These are phyloP conservation scores for Drosophila leontia DNA, from an alignment of 1,140 invertebrate genomes.

Conservation along the genomic window DNA sequence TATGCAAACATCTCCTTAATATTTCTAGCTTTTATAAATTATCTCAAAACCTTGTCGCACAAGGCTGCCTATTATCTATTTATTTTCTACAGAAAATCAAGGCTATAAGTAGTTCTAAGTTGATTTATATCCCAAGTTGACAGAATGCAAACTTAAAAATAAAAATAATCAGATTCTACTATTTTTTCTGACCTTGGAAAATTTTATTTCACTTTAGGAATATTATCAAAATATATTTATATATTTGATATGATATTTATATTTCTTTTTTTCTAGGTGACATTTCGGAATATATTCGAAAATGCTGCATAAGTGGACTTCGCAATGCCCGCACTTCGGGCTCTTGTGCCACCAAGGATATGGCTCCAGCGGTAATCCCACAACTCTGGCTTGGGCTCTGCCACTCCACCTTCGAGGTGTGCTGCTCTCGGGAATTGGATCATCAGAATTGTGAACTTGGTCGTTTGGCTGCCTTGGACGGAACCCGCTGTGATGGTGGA, in stretches of 20 bases:
- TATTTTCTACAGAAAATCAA: constrained; percentile 7
- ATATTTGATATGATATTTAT: neutral
- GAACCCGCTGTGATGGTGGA: constrained; percentile 55
- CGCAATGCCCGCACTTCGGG: constrained; percentile 52
- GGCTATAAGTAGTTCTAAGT: neutral
- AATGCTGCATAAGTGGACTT: constrained; percentile 74
- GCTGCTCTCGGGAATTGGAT: constrained; percentile 68
- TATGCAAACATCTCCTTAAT: neutral
- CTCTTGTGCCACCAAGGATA: constrained; percentile 55
- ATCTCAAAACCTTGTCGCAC: constrained; percentile 3
- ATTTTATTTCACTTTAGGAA: neutral
- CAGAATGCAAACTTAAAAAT: constrained; percentile 4
- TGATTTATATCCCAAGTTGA: neutral
- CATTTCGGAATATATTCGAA: constrained; percentile 73
- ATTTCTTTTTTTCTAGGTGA: constrained; percentile 13
- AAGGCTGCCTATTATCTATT: constrained; percentile 9
- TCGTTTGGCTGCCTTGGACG: constrained; percentile 67
- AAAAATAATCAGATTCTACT: neutral
- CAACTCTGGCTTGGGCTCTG: constrained; percentile 75
- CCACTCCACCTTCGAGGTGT: constrained; percentile 75
- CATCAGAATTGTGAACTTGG: constrained; percentile 69
- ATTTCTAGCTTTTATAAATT: neutral
- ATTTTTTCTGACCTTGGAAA: neutral
- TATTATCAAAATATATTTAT: neutral
- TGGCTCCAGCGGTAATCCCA: constrained; percentile 54